Base-by-base conservation (phyloP, 37 sponge, comb jelly and placozoan genomes). In the Lycopodina hypogea region DNA sequence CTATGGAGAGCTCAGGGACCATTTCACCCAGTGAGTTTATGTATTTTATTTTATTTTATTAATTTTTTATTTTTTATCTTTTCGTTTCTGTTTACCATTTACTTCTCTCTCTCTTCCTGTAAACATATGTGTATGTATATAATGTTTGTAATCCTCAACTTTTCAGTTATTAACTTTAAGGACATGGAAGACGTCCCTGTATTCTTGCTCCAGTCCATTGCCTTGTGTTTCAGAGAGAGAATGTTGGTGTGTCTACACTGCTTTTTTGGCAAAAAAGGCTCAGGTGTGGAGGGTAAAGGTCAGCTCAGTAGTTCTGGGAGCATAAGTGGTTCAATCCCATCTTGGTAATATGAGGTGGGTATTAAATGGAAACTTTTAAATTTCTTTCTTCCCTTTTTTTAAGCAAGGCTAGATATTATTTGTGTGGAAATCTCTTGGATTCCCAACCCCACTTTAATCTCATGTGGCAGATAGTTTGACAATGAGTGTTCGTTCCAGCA, bases 261-360 rank as follows among this genome's bases (percentile, higher is more conserved):
- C 69, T 84, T 84, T 78, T 84, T 69, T 71, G 84, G 78, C 28
- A 78, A 84, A 3, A 78, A 78, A 21, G 56, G 37, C 37, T 23
- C 77, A 15, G 61, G 78, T 42, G 22, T 7, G 1, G 24, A 30
- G 38, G 50, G n/a, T 42, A 26, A 80, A 21, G 30, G 35, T 30
- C 66, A 30, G 66, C 2, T 73, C 32, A 72, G 82, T 42, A 71
- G 74, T 34, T 23, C 3, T 24, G 57, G 72, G 63, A 41, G 19
- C 84, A 84, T 28, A 26, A 57, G 64, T 84, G 84, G 84, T 29
- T 32, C 19, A 84, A 84, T 23, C 78, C 84, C 0, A 48, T 84
- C 35, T 0, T 77, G 29, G 84, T 84, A 22, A 84, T 84, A 19
- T 78, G 78, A n/a, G 71, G 82, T 81, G 34, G 3, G 37, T 33